Evolutionary conservation across 2,797 vertebrate genomes (phyloP).

Genomic region (Labroides dimidiatus): DNA sequence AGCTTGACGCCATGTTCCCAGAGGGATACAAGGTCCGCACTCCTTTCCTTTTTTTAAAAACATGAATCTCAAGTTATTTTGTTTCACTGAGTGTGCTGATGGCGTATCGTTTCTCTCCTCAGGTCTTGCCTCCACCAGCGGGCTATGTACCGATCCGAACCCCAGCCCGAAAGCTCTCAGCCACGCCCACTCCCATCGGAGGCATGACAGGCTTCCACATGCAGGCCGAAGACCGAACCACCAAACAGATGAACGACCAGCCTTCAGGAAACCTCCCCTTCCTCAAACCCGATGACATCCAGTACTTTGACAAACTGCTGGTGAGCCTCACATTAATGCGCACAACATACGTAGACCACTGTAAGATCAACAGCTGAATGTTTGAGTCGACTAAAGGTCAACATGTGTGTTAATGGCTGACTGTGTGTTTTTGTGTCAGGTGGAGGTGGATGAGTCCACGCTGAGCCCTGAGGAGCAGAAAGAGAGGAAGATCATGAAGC

Average conservation of each 20-base stretch:
- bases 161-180: conserved; percentile 95
- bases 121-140: conserved; percentile 97
- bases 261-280: conserved; percentile 98
- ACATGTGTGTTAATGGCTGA: not conserved
- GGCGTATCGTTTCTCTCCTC: not conserved
- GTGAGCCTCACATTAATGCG: conserved; percentile 74
- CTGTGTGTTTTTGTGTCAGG: conserved; percentile 78
- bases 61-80: no score
- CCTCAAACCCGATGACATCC: conserved; percentile 98
- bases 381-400: conserved; percentile 9
- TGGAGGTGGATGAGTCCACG: conserved; percentile 98
- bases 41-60: not conserved
- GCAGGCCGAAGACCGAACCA: conserved; percentile 95
- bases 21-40: conserved; percentile 95
- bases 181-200: conserved; percentile 96
- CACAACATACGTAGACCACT: not conserved
- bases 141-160: conserved; percentile 98
- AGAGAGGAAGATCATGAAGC: conserved; percentile 99
- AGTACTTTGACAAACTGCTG: conserved; percentile 98
- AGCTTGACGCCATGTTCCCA: conserved; percentile 98
- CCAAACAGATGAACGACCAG: conserved; percentile 97
- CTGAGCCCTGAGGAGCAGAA: conserved; percentile 98
- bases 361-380: not conserved
- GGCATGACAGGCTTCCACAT: conserved; percentile 99
- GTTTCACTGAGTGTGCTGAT: not conserved